These are phyloP conservation scores for Synanthedon andrenaeformis DNA, from an alignment of 2,888 invertebrate genomes.

Conservation along the genomic window DNA sequence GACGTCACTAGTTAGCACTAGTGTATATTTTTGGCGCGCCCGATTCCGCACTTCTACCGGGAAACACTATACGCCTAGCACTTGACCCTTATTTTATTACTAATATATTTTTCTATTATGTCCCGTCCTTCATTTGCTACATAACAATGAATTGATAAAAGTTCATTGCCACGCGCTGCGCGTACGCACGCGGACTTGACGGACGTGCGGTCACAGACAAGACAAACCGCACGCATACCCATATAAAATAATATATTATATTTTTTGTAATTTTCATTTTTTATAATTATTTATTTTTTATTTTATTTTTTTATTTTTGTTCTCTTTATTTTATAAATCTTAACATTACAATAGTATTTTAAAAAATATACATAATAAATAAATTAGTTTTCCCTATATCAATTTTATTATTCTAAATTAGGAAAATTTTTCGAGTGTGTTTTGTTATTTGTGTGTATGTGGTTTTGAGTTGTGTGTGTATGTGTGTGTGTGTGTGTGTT, in stretches of 20 bases:
- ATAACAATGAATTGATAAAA: conserved; percentile 39
- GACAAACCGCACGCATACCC: conserved; percentile 15
- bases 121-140: conserved; percentile 10
- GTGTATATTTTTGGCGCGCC: conserved; percentile 25
- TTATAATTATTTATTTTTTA: conserved; percentile 13
- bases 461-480: conserved; percentile 9
- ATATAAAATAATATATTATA: conserved; percentile 6
- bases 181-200: conserved; percentile 48
- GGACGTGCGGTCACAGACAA: conserved; percentile 17
- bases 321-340: conserved; percentile 50
- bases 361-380: conserved; percentile 60
- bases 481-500: conserved; percentile 20
- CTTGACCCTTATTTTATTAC: conserved; percentile 50
- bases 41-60: conserved; percentile 19
- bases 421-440: not conserved
- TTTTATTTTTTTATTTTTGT: conserved; percentile 22
- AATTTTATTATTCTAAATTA: conserved; percentile 25
- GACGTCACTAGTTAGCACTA: conserved; percentile 32
- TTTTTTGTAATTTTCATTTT: conserved; percentile 15
- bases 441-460: conserved; percentile 14
- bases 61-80: conserved; percentile 52
- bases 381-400: conserved; percentile 40
- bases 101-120: conserved; percentile 24
- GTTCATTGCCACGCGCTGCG: conserved; percentile 49
- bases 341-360: conserved; percentile 64